phyloP scores from a whole-genome alignment of 2,888 invertebrate species.

The Dryocosmus kuriphilus region DNA sequence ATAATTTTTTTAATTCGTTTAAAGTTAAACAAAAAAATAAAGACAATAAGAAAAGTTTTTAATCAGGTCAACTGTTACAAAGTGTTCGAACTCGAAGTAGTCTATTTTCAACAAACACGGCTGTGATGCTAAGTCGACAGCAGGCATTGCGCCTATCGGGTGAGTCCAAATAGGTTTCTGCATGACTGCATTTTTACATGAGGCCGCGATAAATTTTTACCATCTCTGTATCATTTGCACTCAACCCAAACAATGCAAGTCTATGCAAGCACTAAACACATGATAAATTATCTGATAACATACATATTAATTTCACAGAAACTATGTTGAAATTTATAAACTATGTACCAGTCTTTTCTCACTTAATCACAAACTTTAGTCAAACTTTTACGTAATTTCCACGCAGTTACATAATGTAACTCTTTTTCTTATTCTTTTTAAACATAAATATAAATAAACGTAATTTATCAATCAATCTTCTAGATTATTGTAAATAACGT shows the following conservation, averaged over 20 bases:
- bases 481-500: not conserved
- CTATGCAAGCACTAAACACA: not conserved
- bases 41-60: not conserved
- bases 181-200: constrained; percentile 37
- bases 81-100: constrained; percentile 1
- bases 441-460: no score
- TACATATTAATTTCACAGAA: not conserved
- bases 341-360: no score
- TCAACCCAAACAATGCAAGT: not conserved
- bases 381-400: no score
- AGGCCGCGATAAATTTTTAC: constrained; percentile 31
- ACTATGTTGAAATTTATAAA: not conserved
- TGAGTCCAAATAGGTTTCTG: constrained; percentile 29
- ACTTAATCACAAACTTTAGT: no score
- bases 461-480: not conserved
- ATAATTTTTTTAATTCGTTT: not conserved
- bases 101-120: constrained; percentile 37
- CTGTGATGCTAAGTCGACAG: not conserved
- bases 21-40: not conserved
- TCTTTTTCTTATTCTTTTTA: no score
- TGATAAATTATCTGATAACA: not conserved
- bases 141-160: constrained; percentile 22
- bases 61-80: constrained; percentile 5
- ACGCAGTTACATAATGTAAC: no score
- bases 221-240: not conserved